Evolutionary conservation across 1,140 invertebrate genomes (phyloP).

Genomic region (Ooceraea biroi): DNA sequence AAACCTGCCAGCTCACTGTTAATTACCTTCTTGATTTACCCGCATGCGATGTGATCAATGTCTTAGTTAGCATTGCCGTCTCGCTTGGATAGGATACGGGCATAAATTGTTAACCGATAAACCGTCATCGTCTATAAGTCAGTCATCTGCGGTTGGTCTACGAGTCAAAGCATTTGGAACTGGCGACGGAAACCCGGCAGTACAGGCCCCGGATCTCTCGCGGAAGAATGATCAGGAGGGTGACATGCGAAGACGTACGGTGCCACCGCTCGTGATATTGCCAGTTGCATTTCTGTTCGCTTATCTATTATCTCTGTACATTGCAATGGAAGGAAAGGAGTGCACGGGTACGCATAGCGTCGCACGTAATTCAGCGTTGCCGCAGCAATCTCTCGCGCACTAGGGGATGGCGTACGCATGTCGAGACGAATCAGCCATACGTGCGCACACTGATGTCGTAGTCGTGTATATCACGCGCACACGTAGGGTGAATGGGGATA

Average conservation of each 20-base stretch:
- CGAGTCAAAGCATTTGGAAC: neutral
- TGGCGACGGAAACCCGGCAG: neutral
- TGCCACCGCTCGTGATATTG: neutral
- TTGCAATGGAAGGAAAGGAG: conserved; percentile 24
- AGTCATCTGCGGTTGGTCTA: no score
- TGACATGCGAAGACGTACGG: conserved; percentile 6
- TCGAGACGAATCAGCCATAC: conserved; percentile 50
- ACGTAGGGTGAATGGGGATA: conserved; percentile 8
- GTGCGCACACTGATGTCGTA: conserved; percentile 35
- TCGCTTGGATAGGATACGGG: neutral
- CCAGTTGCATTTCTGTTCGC: neutral
- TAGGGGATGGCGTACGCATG: conserved; percentile 22
- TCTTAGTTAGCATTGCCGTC: neutral
- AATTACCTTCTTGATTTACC: conserved; percentile 14
- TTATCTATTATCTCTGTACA: conserved; percentile 22
- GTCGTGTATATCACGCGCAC: conserved; percentile 31
- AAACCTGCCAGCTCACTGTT: neutral
- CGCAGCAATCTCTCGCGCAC: conserved; percentile 23
- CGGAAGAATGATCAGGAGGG: neutral
- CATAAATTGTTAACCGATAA: neutral
- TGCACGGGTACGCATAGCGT: conserved; percentile 2
- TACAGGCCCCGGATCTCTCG: neutral
- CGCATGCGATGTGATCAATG: neutral
- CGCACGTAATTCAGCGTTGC: conserved; percentile 42
- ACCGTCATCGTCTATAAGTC: neutral